Evolutionary conservation across 2,113 vertebrate genomes (phyloP).

Genomic region (Leuciscus idus): DNA sequence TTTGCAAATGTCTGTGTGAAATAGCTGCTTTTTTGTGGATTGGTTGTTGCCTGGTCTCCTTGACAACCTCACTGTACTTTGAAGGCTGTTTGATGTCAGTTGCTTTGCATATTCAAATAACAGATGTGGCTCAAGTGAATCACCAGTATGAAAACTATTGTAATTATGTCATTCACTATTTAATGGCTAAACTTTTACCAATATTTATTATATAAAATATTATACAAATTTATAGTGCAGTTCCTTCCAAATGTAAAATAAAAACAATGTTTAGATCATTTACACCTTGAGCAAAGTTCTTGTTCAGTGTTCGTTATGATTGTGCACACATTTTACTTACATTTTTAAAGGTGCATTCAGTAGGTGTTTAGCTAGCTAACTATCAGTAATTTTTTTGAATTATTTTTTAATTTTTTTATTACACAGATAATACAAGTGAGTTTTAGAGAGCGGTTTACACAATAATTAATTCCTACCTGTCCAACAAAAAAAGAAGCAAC

Average conservation of each 20-base stretch:
- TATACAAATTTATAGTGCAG: no score
- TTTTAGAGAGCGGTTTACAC: not conserved
- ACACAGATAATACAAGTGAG: not conserved
- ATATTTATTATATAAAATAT: not conserved
- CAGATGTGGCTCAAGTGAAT: slow-evolving; percentile 9
- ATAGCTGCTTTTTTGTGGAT: slow-evolving; percentile 9
- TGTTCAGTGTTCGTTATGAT: not conserved
- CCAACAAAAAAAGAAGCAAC: no score
- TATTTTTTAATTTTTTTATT: not conserved
- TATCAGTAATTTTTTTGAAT: not conserved
- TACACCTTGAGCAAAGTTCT: not conserved
- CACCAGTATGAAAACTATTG: slow-evolving; percentile 38
- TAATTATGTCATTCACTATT: not conserved
- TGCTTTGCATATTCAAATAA: slow-evolving; percentile 61
- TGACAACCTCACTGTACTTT: slow-evolving; percentile 46
- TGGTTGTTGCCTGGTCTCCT: slow-evolving; percentile 44
- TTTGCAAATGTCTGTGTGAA: not conserved
- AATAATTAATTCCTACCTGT: not conserved
- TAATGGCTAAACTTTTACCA: not conserved
- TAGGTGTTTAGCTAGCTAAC: not conserved
- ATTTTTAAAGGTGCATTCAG: not conserved
- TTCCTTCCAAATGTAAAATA: not conserved
- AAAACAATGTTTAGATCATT: not conserved
- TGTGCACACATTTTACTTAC: not conserved
- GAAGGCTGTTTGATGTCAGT: slow-evolving; percentile 21